phyloP scores from a whole-genome alignment of 1,140 invertebrate species.

The Neodiprion lecontei region DNA sequence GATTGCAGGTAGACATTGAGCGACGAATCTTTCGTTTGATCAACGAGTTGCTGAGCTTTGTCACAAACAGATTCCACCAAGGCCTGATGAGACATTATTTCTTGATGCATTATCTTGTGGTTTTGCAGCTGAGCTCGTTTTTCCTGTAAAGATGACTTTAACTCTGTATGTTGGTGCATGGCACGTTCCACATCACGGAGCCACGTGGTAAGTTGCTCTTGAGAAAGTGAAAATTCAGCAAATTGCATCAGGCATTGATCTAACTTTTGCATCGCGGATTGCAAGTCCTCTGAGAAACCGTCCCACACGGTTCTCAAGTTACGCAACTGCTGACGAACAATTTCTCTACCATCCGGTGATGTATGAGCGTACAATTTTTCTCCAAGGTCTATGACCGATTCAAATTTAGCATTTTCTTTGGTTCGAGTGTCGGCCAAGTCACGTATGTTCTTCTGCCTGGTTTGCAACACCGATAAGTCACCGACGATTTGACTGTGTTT shows the following conservation, averaged over 20 bases:
- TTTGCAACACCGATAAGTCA: slow-evolving; percentile 84
- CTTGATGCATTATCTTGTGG: slow-evolving; percentile 94
- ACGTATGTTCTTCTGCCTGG: slow-evolving; percentile 82
- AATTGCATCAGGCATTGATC: slow-evolving; percentile 90
- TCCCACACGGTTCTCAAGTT: slow-evolving; percentile 87
- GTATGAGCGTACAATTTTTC: slow-evolving; percentile 93
- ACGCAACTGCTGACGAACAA: slow-evolving; percentile 87
- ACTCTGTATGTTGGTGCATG: slow-evolving; percentile 90
- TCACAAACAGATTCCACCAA: slow-evolving; percentile 91
- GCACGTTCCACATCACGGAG: slow-evolving; percentile 88
- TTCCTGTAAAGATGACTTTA: slow-evolving; percentile 90
- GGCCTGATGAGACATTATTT: slow-evolving; percentile 90
- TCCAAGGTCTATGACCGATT: slow-evolving; percentile 85
- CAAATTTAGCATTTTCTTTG: slow-evolving; percentile 82
- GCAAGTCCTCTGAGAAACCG: slow-evolving; percentile 82
- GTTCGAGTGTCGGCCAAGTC: slow-evolving; percentile 82
- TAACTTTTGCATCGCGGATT: slow-evolving; percentile 78
- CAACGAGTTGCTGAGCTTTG: slow-evolving; percentile 87
- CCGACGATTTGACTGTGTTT: slow-evolving; percentile 86
- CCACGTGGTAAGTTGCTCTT: slow-evolving; percentile 94
- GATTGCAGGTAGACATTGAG: slow-evolving; percentile 87
- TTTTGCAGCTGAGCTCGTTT: slow-evolving; percentile 94
- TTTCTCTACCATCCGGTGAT: slow-evolving; percentile 91
- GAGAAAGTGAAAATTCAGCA: slow-evolving; percentile 84
- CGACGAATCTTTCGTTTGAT: slow-evolving; percentile 87